Evolutionary conservation across 2,113 vertebrate genomes (phyloP), one percentile per base, ranked within the genome.

Genomic region (Sarotherodon lohbergeri): DNA sequence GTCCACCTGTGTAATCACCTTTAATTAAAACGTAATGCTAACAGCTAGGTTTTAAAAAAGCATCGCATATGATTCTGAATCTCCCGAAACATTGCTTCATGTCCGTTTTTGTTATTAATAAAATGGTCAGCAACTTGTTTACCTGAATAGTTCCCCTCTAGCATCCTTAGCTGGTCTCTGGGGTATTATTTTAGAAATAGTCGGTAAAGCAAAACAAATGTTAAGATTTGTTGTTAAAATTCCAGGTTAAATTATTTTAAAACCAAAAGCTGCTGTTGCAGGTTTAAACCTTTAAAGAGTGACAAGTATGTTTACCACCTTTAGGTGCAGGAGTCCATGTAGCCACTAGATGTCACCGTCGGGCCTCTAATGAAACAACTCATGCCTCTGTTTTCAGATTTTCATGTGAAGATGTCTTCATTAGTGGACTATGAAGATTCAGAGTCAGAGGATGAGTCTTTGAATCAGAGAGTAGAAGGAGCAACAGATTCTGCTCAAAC

Each of bases 371-470:
- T 90, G 10, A 84, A 17, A 63, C 7, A 27, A 9, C 17, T 85
- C 57, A 48, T 88, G 3, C 71, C 9, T 24, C 29, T 56, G 5
- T 83, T 83, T 91, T 71, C 54, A 92, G 85, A 78, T 52, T 54
- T 19, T 46, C 43, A 41, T 34, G 55, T 80, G 17, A 88, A 80
- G 83, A 98, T 99, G 98, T 96, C 95, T 81, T 97, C 97, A 1
- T 90, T 99, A 89, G 99, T 99, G 93, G 97, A 97, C 48, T 99
- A 99, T 84, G 98, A 98, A 4, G 97, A 98, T 82, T 99, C 98
- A 5, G 98, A 97, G 83, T 96, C 97, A 3, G 98, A 98, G 78
- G 88, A 96, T 39, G 97, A 98, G 11, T 61, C 61, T n/a, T 54
- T 9, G n/a, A 82, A 94, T 61, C 85, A 85, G 71, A 36, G 22